Evolutionary conservation across 2,797 vertebrate species (phyloP), one percentile per base, ranked within the genome.

Genomic region (Amazona ochrocephala): DNA sequence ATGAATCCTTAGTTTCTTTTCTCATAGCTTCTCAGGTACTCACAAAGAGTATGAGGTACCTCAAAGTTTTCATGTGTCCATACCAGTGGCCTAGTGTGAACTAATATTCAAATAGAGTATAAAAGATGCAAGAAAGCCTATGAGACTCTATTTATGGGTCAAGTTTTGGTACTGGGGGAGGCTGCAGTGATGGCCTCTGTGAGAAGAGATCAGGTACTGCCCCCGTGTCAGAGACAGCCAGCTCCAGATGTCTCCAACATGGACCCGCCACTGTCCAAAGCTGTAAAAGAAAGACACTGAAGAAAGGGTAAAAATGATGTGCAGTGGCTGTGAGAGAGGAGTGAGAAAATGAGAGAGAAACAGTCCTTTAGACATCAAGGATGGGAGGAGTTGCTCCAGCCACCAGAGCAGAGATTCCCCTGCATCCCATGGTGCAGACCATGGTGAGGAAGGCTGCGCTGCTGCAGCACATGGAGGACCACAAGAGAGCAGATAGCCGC

Each of bases 181-280:
- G 20, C 11, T 62, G 20, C 16, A 72, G 23, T 13, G 8, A 6
- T 30, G 39, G 41, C 4, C 7, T 39, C 21, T 41, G 37, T 61
- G 27, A 76, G 27, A 84, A 67, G 9, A 74, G 4, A 18, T 65
- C 24, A 61, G 37, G 17, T 30, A 6, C n/a, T 92, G 26, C 10
- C 11, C 7, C 20, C 0, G 0, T 13, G 41, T 22, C 2, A 4
- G 19, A 37, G 18, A 82, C 32, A 60, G 9, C 3, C 34, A 50
- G 11, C 29, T 93, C 51, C 34, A 51, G 21, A 30, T 21, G 11
- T 9, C 29, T 78, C 34, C 47, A 54, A 1, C 26, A 15, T 5
- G 22, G 19, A 41, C 22, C 9, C 6, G 20, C 23, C 6, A 3
- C 37, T 75, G 18, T 15, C 30, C 30, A 47, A 41, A 82, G 16